Evolutionary conservation across 2,797 vertebrate species (phyloP).

Genomic region (Myiotriccus ornatus): DNA sequence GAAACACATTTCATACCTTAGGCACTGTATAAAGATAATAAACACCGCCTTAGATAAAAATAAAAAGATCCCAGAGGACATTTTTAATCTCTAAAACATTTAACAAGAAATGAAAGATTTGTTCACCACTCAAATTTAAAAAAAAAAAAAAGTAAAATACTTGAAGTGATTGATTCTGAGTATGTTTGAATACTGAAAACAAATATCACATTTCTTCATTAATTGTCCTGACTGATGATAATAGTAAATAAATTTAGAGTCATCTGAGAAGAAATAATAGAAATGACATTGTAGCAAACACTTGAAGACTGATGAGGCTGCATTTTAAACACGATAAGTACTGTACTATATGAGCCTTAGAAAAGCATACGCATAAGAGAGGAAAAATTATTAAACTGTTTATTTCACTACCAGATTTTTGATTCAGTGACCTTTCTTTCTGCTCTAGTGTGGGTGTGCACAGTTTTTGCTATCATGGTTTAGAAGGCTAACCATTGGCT

Average conservation of each 20-base stretch:
- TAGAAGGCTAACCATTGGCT: slow-evolving; percentile 78
- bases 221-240: background rate
- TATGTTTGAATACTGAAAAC: background rate
- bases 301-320: background rate
- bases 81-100: background rate
- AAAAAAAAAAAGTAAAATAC: background rate
- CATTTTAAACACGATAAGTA: background rate
- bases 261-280: background rate
- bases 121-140: background rate
- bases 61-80: background rate
- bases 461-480: slow-evolving; percentile 59
- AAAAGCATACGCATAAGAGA: background rate
- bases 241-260: background rate
- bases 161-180: background rate
- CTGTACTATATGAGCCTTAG: background rate
- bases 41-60: background rate
- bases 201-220: background rate
- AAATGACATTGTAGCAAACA: background rate
- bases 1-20: background rate
- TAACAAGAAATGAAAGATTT: background rate
- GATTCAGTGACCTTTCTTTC: background rate
- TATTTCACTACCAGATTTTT: background rate
- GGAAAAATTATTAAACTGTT: background rate
- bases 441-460: slow-evolving; percentile 24
- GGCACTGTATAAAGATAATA: background rate